Evolutionary conservation across 2,888 invertebrate genomes (phyloP), one percentile per base, ranked within the genome.

Genomic region (Drosophila vallismaia): DNA sequence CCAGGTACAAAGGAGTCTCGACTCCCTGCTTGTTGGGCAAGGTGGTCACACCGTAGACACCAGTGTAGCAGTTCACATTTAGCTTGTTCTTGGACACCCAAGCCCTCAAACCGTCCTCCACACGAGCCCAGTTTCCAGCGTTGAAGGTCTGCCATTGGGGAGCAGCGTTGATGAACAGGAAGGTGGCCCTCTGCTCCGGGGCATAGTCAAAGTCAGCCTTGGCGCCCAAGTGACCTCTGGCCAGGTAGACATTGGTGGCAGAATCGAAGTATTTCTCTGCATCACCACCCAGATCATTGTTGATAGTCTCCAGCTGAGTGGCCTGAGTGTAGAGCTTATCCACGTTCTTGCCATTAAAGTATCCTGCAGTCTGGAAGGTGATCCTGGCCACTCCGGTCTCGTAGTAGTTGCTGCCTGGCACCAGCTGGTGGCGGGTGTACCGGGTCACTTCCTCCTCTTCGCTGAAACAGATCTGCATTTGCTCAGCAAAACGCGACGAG

Each of bases 141-240:
- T 95, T 95, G 79, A 94, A 93, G 1, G 91, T 91, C 77, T 93
- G 92, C 93, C 93, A 94, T 67, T 94, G 94, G 0, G 94, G 94
- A 0, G 93, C 93, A 0, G 91, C 92, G 76, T 94, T 94, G 6
- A 93, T 90, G 76, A 93, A 94, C 67, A 93, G 92, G 88, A 93
- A 94, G 0, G 94, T 93, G 1, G 93, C 92, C 19, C 91, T 90
- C 71, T 94, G 93, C 71, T 93, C 92, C 0, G 90, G 79, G 0
- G 91, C 92, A 74, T 92, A 93, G 8, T 93, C 91, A 55, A 93
- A 93, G 85, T 94, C 94, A 0, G 92, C 92, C 76, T 92, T 93
- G 3, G 94, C 93, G 0, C 92, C 91, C 26, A 94, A 79, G 80
- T 93, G 94, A n/a, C 94, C 93, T 0, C 93, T 90, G 0, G 93